phyloP scores from a whole-genome alignment of 2,888 invertebrate genomes.

The Hartigia nigra region DNA sequence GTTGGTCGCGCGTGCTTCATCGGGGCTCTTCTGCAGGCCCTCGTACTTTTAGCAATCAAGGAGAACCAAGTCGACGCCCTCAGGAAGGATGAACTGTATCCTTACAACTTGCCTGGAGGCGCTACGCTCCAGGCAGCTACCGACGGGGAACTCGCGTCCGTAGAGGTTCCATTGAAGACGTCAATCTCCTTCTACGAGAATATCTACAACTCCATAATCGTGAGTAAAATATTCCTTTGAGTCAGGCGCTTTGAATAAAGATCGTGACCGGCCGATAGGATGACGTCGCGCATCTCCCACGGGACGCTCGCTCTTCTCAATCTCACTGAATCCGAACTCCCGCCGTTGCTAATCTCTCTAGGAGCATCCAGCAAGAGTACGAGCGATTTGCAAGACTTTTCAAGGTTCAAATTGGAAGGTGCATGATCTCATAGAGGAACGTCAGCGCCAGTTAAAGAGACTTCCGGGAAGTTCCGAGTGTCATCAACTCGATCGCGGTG shows the following conservation, averaged over 20 bases:
- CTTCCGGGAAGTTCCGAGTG: neutral
- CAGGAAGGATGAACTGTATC: conserved; percentile 53
- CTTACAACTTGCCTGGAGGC: conserved; percentile 41
- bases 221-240: conserved; percentile 71
- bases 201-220: conserved; percentile 80
- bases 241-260: neutral
- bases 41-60: conserved; percentile 33
- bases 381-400: neutral
- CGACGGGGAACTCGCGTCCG: conserved; percentile 60
- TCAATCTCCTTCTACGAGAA: conserved; percentile 86
- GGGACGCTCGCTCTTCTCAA: neutral
- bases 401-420: conserved; percentile 22
- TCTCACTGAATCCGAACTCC: neutral
- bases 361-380: neutral
- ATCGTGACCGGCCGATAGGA: neutral
- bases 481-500: neutral
- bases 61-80: conserved; percentile 40
- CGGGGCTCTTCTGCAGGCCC: conserved; percentile 23
- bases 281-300: no score
- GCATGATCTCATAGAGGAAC: conserved; percentile 41
- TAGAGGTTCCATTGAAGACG: conserved; percentile 74
- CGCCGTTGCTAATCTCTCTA: no score
- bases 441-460: conserved; percentile 14
- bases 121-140: conserved; percentile 42
- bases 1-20: conserved; percentile 36